Evolutionary conservation across 2,888 invertebrate species (phyloP).

Genomic region (Oscheius sp.): DNA sequence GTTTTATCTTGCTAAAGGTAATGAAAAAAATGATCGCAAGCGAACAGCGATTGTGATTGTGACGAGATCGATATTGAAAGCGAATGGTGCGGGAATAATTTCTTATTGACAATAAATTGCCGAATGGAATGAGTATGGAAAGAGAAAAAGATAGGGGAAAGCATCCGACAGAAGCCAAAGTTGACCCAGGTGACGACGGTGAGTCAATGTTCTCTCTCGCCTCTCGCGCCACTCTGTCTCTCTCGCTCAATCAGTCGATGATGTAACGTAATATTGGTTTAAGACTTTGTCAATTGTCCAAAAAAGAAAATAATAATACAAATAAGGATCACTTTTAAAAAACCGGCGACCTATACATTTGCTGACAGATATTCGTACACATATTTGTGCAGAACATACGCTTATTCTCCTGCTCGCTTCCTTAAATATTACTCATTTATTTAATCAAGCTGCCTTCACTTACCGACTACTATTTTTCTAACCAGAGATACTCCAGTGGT

Average conservation of each 20-base stretch:
- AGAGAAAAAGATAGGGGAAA: background rate
- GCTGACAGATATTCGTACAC: constrained; percentile 32
- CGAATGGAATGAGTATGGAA: background rate
- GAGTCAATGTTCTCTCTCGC: constrained; percentile 12
- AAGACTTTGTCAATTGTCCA: background rate
- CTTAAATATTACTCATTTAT: constrained; percentile 20
- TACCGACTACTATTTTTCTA: constrained; percentile 22
- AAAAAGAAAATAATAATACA: background rate
- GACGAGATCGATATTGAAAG: no score
- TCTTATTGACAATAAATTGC: background rate
- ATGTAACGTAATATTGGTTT: constrained; percentile 5
- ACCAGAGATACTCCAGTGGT: constrained; percentile 10
- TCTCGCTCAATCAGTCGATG: constrained; percentile 28
- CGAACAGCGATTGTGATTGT: no score
- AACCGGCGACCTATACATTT: constrained; percentile 19
- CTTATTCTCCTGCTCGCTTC: constrained; percentile 31
- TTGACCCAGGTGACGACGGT: background rate
- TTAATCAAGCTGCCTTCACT: background rate
- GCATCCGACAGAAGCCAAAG: background rate
- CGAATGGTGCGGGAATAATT: background rate
- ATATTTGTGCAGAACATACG: constrained; percentile 34
- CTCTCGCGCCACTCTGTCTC: constrained; percentile 22
- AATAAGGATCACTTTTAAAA: constrained; percentile 6
- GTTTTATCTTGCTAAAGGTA: background rate
- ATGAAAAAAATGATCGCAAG: no score